Percentiles rank a stretch among this genome's conserved stretches.
phyloP scores from a whole-genome alignment of 92 coral and sea anemone species.

The Parazoanthus darwini region DNA sequence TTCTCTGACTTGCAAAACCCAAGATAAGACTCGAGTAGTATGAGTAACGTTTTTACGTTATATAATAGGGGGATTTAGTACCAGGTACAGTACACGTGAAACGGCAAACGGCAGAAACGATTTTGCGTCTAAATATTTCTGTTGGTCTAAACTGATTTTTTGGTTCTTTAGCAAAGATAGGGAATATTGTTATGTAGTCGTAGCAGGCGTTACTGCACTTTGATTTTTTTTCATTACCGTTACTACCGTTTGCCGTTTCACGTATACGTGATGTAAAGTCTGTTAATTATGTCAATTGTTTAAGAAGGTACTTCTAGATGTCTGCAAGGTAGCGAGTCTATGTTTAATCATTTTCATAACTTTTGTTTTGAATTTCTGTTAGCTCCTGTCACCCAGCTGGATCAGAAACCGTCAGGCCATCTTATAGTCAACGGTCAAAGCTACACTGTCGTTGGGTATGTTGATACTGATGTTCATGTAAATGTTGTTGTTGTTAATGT shows the following conservation, averaged over 20 bases:
- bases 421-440: conserved; percentile 82
- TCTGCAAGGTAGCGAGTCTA: not conserved
- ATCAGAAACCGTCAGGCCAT: conserved; percentile 59
- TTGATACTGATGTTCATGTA: not conserved
- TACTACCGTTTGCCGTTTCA: too few relatives aligned
- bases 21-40: not conserved
- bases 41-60: not conserved
- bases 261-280: too few relatives aligned
- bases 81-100: too few relatives aligned
- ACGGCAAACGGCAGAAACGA: too few relatives aligned
- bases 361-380: conserved; percentile 7
- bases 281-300: not conserved
- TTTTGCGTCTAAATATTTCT: too few relatives aligned
- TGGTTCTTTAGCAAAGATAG: too few relatives aligned
- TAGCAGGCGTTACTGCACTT: too few relatives aligned
- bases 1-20: not conserved
- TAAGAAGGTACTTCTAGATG: too few relatives aligned
- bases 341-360: not conserved
- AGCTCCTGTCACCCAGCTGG: conserved; percentile 47
- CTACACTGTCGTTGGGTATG: conserved; percentile 92
- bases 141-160: too few relatives aligned
- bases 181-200: too few relatives aligned
- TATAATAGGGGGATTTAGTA: not conserved
- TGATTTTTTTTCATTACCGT: too few relatives aligned
- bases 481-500: not conserved